Evolutionary conservation across 2,888 invertebrate genomes (phyloP).

Genomic region (Chironomus riparius): DNA sequence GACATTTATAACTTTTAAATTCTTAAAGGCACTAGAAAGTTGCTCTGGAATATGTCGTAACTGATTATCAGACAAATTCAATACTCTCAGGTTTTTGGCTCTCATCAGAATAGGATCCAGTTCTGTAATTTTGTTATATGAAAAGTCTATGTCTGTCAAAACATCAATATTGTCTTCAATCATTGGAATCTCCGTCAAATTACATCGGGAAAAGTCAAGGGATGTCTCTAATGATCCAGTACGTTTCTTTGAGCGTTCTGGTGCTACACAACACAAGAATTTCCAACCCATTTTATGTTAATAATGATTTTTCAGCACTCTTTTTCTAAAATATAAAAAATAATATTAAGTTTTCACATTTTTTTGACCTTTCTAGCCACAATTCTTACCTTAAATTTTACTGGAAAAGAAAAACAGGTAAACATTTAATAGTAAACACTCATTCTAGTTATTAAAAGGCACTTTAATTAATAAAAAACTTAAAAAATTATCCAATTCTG

Average conservation of each 20-base stretch:
- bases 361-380: background rate
- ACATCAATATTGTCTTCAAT: background rate
- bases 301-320: background rate
- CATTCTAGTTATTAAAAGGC: background rate
- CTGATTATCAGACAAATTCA: conserved; percentile 14
- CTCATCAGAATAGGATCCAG: background rate
- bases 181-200: conserved; percentile 19
- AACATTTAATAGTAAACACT: too few species aligned
- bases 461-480: background rate
- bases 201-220: background rate
- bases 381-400: background rate
- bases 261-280: conserved; percentile 8
- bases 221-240: background rate
- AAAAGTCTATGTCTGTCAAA: background rate
- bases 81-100: background rate
- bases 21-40: background rate
- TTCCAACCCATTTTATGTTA: conserved; percentile 13
- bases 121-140: conserved; percentile 1
- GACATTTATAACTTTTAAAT: background rate
- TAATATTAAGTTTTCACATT: background rate
- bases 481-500: too few species aligned
- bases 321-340: background rate
- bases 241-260: conserved; percentile 10
- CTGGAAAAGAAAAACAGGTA: too few species aligned
- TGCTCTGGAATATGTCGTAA: background rate